A percentile compares a stretch with the other conserved stretches of the same genome.
Evolutionary conservation across 1,140 invertebrate species (phyloP).

Genomic region (Pogonognathellus flavescens): DNA sequence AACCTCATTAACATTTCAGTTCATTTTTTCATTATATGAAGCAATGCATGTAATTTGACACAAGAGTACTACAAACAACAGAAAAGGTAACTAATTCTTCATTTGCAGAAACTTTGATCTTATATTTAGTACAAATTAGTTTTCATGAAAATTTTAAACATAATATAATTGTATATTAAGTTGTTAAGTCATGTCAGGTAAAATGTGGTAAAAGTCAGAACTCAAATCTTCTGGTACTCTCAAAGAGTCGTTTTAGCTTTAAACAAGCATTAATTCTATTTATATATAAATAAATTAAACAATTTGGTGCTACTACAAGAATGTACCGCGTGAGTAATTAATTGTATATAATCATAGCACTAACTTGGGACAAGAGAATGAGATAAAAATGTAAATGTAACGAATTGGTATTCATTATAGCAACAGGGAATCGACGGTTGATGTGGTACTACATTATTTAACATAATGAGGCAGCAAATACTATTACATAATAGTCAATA

Average conservation of each 20-base stretch:
- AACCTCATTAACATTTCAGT: too few relatives aligned
- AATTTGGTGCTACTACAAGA: not conserved
- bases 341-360: not conserved
- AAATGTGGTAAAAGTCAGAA: not conserved
- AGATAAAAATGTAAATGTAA: conserved; percentile 40
- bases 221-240: not conserved
- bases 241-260: not conserved
- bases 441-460: too few relatives aligned
- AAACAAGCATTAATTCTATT: not conserved
- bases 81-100: too few relatives aligned
- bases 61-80: too few relatives aligned
- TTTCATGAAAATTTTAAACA: not conserved
- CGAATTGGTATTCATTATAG: not conserved
- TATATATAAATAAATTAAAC: not conserved
- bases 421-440: not conserved
- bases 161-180: not conserved
- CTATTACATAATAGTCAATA: too few relatives aligned
- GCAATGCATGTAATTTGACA: too few relatives aligned
- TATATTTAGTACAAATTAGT: too few relatives aligned
- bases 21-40: too few relatives aligned
- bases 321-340: not conserved
- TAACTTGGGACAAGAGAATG: conserved; percentile 15
- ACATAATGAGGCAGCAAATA: too few relatives aligned
- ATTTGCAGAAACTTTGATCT: too few relatives aligned
- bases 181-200: conserved; percentile 7